These are phyloP conservation scores for Ctena decussata DNA, from an alignment of 2,888 invertebrate species.

Conservation along the genomic window DNA sequence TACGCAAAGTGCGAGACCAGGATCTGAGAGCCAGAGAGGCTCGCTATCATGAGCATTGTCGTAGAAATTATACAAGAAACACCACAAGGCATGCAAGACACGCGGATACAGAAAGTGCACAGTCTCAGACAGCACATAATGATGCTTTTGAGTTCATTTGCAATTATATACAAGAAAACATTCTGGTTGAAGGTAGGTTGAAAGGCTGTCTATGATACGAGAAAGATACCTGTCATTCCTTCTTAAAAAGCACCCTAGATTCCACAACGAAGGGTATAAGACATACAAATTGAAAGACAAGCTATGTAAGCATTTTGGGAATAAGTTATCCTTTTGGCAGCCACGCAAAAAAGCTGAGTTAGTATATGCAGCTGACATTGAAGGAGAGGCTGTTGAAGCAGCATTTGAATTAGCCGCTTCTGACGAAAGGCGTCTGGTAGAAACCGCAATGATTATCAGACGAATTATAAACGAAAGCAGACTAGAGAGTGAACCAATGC, in stretches of 20 bases:
- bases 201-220: slow-evolving; percentile 19
- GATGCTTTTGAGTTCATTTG: neutral
- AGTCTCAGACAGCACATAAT: neutral
- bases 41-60: slow-evolving; percentile 29
- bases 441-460: slow-evolving; percentile 43
- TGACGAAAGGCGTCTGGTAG: slow-evolving; percentile 43
- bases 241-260: slow-evolving; percentile 19
- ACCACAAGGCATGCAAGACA: neutral
- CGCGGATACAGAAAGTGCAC: neutral
- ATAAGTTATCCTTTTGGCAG: slow-evolving; percentile 43
- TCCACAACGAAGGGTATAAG: slow-evolving; percentile 51
- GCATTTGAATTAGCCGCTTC: slow-evolving; percentile 60
- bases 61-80: slow-evolving; percentile 32
- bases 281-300: slow-evolving; percentile 55
- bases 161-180: neutral
- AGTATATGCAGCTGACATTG: slow-evolving; percentile 34
- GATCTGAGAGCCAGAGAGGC: slow-evolving; percentile 39
- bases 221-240: slow-evolving; percentile 29
- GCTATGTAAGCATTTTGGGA: slow-evolving; percentile 25
- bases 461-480: slow-evolving; percentile 18
- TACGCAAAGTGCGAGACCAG: slow-evolving; percentile 30
- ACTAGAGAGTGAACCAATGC: neutral
- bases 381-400: slow-evolving; percentile 49
- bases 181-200: neutral
- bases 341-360: slow-evolving; percentile 32